A percentile compares a stretch with the other conserved stretches of the same genome.
These are phyloP conservation scores for Notoglanidium macrostoma DNA, from an alignment of 2,797 vertebrate genomes.

Conservation along the genomic window DNA sequence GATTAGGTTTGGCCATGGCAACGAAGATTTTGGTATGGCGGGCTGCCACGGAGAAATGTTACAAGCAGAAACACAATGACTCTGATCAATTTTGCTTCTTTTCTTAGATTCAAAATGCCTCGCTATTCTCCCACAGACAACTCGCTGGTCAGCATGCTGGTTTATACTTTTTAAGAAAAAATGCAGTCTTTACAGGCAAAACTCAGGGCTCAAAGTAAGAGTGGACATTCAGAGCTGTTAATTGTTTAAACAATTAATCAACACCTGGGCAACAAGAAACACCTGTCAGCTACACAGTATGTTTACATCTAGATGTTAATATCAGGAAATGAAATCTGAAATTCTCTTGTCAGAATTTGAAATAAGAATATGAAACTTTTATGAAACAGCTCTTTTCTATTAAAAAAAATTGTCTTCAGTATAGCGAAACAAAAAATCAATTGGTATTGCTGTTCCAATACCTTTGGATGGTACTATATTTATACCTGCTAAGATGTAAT, in stretches of 20 bases:
- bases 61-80: too few relatives aligned
- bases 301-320: background rate
- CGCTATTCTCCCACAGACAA: background rate
- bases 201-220: background rate
- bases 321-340: background rate
- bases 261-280: background rate
- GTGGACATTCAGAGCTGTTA: background rate
- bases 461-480: too few relatives aligned
- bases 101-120: background rate
- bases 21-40: too few relatives aligned
- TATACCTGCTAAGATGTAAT: background rate
- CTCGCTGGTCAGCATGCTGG: background rate
- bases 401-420: background rate
- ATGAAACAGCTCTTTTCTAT: too few relatives aligned
- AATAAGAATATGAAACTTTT: too few relatives aligned
- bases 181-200: background rate
- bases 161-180: background rate
- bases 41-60: too few relatives aligned
- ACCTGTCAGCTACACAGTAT: background rate
- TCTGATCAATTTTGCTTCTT: background rate
- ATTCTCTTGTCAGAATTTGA: background rate
- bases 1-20: too few relatives aligned
- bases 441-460: background rate
- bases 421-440: background rate
- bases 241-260: background rate